Percentiles rank a stretch among this genome's conserved stretches.
phyloP scores from a whole-genome alignment of 2,797 vertebrate genomes.

The Sebastes hubbsi region DNA sequence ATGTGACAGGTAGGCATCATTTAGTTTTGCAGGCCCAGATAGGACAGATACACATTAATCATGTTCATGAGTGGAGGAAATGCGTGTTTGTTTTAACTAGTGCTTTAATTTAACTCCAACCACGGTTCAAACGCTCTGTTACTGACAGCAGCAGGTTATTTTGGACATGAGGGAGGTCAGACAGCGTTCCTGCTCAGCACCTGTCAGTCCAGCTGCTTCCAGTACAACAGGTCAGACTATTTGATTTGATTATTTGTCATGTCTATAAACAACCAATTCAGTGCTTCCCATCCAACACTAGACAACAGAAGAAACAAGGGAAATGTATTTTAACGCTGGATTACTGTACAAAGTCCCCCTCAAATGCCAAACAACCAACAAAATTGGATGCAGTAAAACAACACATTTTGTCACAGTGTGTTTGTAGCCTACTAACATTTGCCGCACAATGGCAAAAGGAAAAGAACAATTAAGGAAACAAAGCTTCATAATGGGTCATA shows the following conservation, averaged over 20 bases:
- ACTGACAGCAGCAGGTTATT: slow-evolving; percentile 51
- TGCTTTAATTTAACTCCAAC: not conserved
- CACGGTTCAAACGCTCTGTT: not conserved
- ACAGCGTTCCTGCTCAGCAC: slow-evolving; percentile 55
- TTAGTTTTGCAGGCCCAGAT: not conserved
- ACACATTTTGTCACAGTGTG: not conserved
- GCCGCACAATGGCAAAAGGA: not conserved
- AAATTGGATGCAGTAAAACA: not conserved
- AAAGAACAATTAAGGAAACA: not conserved
- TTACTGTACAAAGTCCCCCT: not conserved
- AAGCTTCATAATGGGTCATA: not conserved
- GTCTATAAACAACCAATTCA: not conserved
- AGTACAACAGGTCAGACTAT: slow-evolving; percentile 54
- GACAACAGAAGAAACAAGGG: not conserved
- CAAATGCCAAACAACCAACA: not conserved
- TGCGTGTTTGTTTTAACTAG: not conserved
- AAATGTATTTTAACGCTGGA: not conserved
- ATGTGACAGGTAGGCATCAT: not conserved
- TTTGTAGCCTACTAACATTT: not conserved
- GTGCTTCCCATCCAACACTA: not conserved
- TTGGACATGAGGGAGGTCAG: slow-evolving; percentile 43
- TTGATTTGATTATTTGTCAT: slow-evolving; percentile 12
- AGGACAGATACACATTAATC: not conserved
- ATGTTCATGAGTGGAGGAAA: not conserved
- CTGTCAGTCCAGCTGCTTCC: slow-evolving; percentile 73